phyloP scores from a whole-genome alignment of 2,113 vertebrate species.

The Cyanocitta stelleri region DNA sequence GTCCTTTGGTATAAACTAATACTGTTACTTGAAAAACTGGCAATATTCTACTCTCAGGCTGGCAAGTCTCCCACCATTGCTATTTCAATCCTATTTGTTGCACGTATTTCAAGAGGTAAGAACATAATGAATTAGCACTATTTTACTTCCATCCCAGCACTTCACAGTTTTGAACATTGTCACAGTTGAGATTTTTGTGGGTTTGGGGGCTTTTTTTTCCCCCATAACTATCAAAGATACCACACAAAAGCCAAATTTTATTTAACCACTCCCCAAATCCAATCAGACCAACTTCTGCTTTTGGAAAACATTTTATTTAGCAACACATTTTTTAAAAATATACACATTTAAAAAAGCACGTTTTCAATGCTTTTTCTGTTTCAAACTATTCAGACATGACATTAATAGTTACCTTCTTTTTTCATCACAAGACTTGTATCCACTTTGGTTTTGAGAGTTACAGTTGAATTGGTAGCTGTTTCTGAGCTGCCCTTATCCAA shows the following conservation, averaged over 20 bases:
- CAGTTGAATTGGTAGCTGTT: constrained; percentile 31
- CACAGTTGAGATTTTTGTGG: too few relatives aligned
- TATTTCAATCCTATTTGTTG: neutral
- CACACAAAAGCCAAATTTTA: neutral
- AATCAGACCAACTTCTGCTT: neutral
- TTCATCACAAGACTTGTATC: constrained; percentile 24
- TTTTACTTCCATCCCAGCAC: neutral
- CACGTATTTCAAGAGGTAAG: neutral
- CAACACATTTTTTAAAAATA: rapidly evolving
- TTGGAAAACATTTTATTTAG: neutral
- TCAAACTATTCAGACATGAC: neutral
- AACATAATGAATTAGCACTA: neutral
- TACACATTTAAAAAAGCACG: neutral
- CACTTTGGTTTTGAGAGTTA: constrained; percentile 65
- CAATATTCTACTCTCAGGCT: neutral
- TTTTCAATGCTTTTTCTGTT: neutral
- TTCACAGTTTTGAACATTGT: neutral
- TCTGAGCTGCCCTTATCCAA: constrained; percentile 64
- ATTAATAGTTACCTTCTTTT: constrained; percentile 59
- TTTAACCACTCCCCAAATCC: neutral
- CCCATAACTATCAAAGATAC: neutral
- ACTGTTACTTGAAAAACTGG: neutral
- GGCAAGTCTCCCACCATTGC: neutral
- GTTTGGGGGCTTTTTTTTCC: neutral
- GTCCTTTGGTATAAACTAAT: neutral